phyloP scores from a whole-genome alignment of 1,140 invertebrate genomes.

The Babylonia areolata region DNA sequence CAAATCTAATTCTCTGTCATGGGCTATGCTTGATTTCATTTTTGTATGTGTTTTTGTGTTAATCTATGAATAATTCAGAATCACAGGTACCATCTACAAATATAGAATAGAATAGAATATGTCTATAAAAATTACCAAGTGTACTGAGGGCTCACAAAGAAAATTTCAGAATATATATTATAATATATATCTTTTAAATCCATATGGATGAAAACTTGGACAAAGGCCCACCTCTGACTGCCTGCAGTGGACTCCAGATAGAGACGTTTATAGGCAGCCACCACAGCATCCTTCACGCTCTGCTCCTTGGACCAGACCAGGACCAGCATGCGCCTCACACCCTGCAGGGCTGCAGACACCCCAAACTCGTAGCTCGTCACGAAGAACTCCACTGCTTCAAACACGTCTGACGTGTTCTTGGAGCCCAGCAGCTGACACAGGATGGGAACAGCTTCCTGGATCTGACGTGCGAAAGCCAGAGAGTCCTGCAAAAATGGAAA shows the following conservation, averaged over 20 bases:
- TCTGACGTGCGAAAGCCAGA: constrained; percentile 81
- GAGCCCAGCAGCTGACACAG: constrained; percentile 85
- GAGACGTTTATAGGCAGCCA: constrained; percentile 81
- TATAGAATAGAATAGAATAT: too few relatives aligned
- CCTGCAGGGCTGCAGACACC: constrained; percentile 82
- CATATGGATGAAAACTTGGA: too few relatives aligned
- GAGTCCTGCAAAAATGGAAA: constrained; percentile 78
- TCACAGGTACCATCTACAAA: too few relatives aligned
- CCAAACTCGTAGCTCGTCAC: constrained; percentile 85
- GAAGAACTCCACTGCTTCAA: constrained; percentile 90
- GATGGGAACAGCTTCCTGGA: constrained; percentile 84
- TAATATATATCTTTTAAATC: too few relatives aligned
- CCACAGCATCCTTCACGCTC: constrained; percentile 81
- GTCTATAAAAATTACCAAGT: too few relatives aligned
- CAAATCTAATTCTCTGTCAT: too few relatives aligned
- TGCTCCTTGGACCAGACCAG: constrained; percentile 85
- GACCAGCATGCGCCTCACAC: constrained; percentile 85
- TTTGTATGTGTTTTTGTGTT: too few relatives aligned
- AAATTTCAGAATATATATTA: too few relatives aligned
- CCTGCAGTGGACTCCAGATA: constrained; percentile 77
- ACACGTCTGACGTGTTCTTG: constrained; percentile 85
- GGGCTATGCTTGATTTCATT: too few relatives aligned
- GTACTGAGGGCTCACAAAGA: too few relatives aligned
- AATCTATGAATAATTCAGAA: too few relatives aligned
- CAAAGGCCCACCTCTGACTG: constrained; percentile 63